Conservation (phyloP, 1,140 invertebrate genomes). For the Thalassaphorura encarpata region DNA sequence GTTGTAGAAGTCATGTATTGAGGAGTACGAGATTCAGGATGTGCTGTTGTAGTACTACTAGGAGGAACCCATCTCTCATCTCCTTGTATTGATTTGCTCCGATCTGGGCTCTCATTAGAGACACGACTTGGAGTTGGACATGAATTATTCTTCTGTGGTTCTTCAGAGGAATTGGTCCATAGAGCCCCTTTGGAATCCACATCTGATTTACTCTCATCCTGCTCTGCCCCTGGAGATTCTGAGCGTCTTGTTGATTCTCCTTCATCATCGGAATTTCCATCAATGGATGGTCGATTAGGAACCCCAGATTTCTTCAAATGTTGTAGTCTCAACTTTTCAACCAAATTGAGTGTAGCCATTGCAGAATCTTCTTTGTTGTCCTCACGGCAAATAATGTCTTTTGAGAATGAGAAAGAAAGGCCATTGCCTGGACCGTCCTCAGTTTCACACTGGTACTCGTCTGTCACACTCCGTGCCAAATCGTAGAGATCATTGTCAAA, state of each 20-base stretch:
- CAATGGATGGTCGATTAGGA: slow-evolving; percentile 15
- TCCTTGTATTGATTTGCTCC: slow-evolving; percentile 41
- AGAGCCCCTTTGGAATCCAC: slow-evolving; percentile 22
- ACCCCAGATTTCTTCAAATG: slow-evolving; percentile 49
- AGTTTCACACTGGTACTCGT: slow-evolving; percentile 14
- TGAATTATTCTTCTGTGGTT: background rate
- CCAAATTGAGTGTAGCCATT: slow-evolving; percentile 62
- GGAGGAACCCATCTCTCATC: slow-evolving; percentile 57
- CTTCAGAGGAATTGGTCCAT: background rate
- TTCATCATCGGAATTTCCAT: background rate
- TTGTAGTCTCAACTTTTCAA: slow-evolving; percentile 62
- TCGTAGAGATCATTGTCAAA: slow-evolving; percentile 33
- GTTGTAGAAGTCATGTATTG: too few relatives aligned
- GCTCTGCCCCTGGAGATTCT: slow-evolving; percentile 31
- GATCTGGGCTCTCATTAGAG: slow-evolving; percentile 39
- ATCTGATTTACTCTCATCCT: slow-evolving; percentile 34
- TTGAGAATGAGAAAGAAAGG: slow-evolving; percentile 52
- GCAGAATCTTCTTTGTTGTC: slow-evolving; percentile 66
- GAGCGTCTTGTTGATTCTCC: background rate
- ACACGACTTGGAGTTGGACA: background rate
- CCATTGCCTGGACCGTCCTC: slow-evolving; percentile 14
- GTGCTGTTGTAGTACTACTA: too few relatives aligned
- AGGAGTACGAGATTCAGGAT: too few relatives aligned
- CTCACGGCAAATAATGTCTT: slow-evolving; percentile 57
- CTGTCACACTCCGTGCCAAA: slow-evolving; percentile 30